These are phyloP conservation scores for Mallotus villosus DNA, from an alignment of 2,797 vertebrate genomes.

Conservation along the genomic window DNA sequence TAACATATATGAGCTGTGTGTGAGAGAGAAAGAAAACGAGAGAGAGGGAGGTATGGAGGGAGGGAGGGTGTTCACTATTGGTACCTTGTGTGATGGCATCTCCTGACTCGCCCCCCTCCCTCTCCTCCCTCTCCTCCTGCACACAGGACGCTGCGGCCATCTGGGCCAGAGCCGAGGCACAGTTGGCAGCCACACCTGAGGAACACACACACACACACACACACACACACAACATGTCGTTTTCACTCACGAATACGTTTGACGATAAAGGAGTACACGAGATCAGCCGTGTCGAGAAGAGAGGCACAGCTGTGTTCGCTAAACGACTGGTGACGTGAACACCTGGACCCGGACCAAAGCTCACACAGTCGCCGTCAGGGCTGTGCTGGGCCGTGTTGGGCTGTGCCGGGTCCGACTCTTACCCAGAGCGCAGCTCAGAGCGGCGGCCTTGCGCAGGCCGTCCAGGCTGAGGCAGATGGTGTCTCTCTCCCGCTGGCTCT, in stretches of 20 bases:
- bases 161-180: slow-evolving; percentile 93
- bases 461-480: slow-evolving; percentile 93
- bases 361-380: neutral
- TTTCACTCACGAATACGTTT: neutral
- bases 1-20: neutral
- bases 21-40: slow-evolving; percentile 14
- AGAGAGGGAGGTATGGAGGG: neutral
- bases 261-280: neutral
- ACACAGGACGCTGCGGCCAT: slow-evolving; percentile 97
- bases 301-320: neutral
- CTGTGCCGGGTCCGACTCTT: slow-evolving; percentile 23
- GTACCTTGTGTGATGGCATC: slow-evolving; percentile 92
- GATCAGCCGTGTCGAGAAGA: neutral
- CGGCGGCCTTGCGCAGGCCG: slow-evolving; percentile 89
- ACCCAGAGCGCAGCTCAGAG: slow-evolving; percentile 94
- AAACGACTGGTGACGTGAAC: neutral
- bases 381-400: neutral
- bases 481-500: slow-evolving; percentile 92
- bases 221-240: slow-evolving; percentile 11
- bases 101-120: slow-evolving; percentile 78
- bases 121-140: slow-evolving; percentile 92
- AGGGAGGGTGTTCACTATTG: neutral
- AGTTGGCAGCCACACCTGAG: slow-evolving; percentile 93
- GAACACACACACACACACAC: slow-evolving; percentile 12
- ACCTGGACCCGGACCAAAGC: neutral